Evolutionary conservation across 2,797 vertebrate species (phyloP).

Genomic region (Gorsachius magnificus): DNA sequence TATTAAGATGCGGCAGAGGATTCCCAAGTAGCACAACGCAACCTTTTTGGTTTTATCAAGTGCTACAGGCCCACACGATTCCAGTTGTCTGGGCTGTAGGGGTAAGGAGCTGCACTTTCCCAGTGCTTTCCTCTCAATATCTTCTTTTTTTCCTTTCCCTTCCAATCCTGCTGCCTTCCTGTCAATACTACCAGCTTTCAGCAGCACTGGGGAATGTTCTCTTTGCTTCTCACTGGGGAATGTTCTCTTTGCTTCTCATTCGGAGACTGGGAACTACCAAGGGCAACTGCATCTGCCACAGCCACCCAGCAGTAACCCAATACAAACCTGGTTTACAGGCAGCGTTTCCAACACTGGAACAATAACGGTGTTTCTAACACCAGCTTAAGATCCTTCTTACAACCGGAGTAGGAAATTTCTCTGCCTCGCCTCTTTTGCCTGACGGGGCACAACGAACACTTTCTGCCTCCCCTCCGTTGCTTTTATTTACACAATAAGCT

Average conservation of each 20-base stretch:
- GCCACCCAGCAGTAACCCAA: background rate
- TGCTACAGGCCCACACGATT: rapidly evolving
- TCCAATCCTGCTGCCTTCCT: background rate
- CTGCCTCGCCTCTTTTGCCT: background rate
- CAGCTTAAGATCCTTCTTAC: background rate
- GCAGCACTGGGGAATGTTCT: background rate
- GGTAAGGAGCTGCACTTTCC: background rate
- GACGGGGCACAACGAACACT: background rate
- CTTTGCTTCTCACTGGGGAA: background rate
- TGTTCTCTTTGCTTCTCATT: background rate
- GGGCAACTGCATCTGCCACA: rapidly evolving
- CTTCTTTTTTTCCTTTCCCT: too few relatives aligned
- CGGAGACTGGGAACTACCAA: too few relatives aligned
- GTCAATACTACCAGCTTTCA: too few relatives aligned
- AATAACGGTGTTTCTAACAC: background rate
- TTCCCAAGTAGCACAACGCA: too few relatives aligned
- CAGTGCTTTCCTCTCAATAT: background rate
- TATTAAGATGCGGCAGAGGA: background rate
- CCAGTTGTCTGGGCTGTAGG: too few relatives aligned
- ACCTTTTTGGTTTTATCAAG: background rate
- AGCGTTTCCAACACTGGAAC: background rate
- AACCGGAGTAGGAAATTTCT: background rate
- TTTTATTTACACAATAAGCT: background rate
- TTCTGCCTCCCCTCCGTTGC: background rate
- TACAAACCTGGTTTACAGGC: too few relatives aligned